Evolutionary conservation across 2,113 vertebrate genomes (phyloP), one percentile per base, ranked within the genome.

Genomic region (Saccopteryx leptura): DNA sequence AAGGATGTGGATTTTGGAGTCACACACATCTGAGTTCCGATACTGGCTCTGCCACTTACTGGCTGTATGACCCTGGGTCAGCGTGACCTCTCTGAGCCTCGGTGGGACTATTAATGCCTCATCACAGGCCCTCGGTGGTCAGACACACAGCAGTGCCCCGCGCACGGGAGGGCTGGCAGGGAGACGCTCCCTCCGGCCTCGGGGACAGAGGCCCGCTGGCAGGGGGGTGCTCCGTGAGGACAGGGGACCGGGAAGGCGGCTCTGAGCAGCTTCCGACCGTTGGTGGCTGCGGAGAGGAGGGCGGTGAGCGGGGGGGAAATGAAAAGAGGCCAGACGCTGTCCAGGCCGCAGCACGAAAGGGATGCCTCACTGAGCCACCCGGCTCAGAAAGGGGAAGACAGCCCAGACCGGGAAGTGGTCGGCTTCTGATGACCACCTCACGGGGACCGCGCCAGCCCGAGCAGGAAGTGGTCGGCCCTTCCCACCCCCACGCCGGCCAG

Each of bases 361-460:
- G 95, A 97, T 24, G 66, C 91, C 80, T 83, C 81, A 4, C 72
- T n/a, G 24, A 96, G 94, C 98, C 92, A 81, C 97, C 96, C 97
- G 96, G 96, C 98, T 98, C 94, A 65, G 97, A 99, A 98, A 98
- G 99, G 98, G 99, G 99, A 99, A 99, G 98, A 98, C 98, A 98
- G 87, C 85, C 66, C 71, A 76, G 33, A 71, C 98, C 98, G 98
- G 99, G 99, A 99, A 99, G 99, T 99, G 96, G 81, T 98, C 91
- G 96, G 98, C 97, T 98, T 98, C 99, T 98, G 96, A 98, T 99
- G 99, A 98, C 98, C 98, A 97, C 98, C 89, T 96, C 98, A 83
- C 2, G 91, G 96, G 90, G 94, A 97, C 96, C 92, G 75, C 93
- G 80, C 95, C 96, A 68, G 96, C 96, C 95, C 24, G 1, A 92